Evolutionary conservation across 2,888 invertebrate genomes (phyloP).

Genomic region (Plutella xylostella): DNA sequence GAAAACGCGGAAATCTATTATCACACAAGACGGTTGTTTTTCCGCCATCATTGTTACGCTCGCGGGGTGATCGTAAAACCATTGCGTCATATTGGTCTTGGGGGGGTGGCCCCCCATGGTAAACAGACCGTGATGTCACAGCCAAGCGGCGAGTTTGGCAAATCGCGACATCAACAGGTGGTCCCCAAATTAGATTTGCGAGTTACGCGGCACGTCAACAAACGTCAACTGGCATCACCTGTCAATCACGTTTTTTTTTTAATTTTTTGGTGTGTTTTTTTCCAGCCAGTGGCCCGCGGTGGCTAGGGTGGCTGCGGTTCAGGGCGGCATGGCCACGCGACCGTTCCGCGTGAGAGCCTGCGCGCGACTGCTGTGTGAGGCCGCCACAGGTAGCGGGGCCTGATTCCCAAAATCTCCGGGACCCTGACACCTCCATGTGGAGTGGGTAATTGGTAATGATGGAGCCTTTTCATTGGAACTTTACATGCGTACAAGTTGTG

Average conservation of each 20-base stretch:
- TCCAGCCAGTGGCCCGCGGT: not conserved
- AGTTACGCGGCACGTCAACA: not conserved
- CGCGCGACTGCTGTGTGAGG: constrained; percentile 54
- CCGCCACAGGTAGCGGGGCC: constrained; percentile 57
- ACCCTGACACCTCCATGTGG: too few relatives aligned
- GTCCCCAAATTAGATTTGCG: constrained; percentile 21
- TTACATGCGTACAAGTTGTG: too few relatives aligned
- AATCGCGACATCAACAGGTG: constrained; percentile 59
- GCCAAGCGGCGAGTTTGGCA: constrained; percentile 44
- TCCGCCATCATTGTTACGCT: constrained; percentile 53
- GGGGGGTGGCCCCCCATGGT: constrained; percentile 52
- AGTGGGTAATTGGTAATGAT: too few relatives aligned
- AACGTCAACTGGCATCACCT: not conserved
- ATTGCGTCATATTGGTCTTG: constrained; percentile 56
- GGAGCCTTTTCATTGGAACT: too few relatives aligned
- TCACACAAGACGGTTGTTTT: constrained; percentile 53
- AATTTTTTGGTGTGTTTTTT: not conserved
- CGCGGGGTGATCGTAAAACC: constrained; percentile 50
- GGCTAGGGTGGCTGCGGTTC: constrained; percentile 9
- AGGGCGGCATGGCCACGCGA: constrained; percentile 44
- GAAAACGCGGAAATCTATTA: constrained; percentile 61
- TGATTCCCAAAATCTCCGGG: not conserved
- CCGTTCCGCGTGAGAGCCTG: constrained; percentile 61
- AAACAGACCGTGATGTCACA: constrained; percentile 60
- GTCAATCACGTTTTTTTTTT: not conserved